Conservation (phyloP, 2,888 invertebrate genomes). For the Mesoligia furuncula region DNA sequence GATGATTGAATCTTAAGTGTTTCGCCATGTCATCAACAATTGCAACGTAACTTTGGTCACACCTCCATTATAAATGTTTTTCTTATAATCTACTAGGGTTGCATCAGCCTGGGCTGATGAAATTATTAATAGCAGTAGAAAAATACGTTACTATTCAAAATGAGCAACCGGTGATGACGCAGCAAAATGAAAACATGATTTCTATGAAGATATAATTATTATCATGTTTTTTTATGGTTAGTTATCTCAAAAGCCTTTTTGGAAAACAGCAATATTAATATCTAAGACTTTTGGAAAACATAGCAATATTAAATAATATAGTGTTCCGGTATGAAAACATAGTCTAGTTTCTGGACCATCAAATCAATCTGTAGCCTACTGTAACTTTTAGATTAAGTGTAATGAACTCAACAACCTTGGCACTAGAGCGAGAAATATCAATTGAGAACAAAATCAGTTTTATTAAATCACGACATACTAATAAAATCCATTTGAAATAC, state of each 20-base stretch:
- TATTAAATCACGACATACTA: background rate
- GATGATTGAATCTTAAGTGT: too few relatives aligned
- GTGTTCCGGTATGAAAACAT: background rate
- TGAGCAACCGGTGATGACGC: background rate
- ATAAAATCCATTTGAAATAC: background rate
- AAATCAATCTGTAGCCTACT: background rate
- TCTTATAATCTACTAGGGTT: background rate
- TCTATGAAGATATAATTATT: background rate
- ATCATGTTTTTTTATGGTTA: background rate
- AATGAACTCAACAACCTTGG: slow-evolving; percentile 11
- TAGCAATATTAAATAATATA: background rate
- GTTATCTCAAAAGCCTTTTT: background rate
- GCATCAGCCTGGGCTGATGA: slow-evolving; percentile 2
- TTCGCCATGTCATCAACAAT: background rate
- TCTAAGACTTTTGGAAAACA: background rate
- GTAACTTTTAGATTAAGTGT: slow-evolving; percentile 10
- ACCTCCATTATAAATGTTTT: background rate
- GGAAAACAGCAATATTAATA: background rate
- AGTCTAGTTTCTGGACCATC: background rate
- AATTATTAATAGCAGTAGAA: background rate
- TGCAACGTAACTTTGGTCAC: background rate
- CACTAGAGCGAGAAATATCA: background rate
- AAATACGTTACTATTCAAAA: slow-evolving; percentile 10
- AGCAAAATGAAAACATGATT: background rate
- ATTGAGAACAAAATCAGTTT: slow-evolving; percentile 24